phyloP scores from a whole-genome alignment of 2,113 vertebrate species.

The Hippocampus abdominalis region DNA sequence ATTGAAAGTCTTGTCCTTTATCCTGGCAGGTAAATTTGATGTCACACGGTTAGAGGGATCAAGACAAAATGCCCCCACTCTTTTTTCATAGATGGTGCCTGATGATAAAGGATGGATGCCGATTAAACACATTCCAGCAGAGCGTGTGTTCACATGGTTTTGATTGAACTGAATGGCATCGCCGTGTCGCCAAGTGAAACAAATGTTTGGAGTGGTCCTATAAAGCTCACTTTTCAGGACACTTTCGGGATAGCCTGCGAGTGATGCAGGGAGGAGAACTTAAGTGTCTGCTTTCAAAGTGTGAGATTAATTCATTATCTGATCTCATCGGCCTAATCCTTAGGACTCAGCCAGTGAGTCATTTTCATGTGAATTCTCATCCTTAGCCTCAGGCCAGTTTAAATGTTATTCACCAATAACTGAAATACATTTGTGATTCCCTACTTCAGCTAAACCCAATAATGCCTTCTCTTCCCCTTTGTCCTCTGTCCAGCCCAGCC shows the following conservation, averaged over 20 bases:
- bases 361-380: conserved; percentile 32
- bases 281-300: conserved; percentile 36
- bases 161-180: conserved; percentile 44
- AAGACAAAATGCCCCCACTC: conserved; percentile 40
- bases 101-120: conserved; percentile 36
- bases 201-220: conserved; percentile 6
- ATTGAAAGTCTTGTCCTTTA: conserved; percentile 54
- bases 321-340: conserved; percentile 34
- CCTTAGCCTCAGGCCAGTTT: conserved; percentile 16
- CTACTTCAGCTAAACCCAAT: conserved; percentile 24
- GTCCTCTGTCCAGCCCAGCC: conserved; percentile 34
- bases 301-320: conserved; percentile 46
- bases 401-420: conserved; percentile 29
- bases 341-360: conserved; percentile 30
- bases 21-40: conserved; percentile 43
- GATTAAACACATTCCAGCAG: conserved; percentile 37
- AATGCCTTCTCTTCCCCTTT: conserved; percentile 31
- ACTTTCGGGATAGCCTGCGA: conserved; percentile 11
- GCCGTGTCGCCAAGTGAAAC: conserved; percentile 32
- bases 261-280: conserved; percentile 29
- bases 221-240: conserved; percentile 1
- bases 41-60: conserved; percentile 39
- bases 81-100: conserved; percentile 39
- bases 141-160: conserved; percentile 29
- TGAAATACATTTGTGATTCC: conserved; percentile 29